A percentile compares a stretch with the other conserved stretches of the same genome.
Conservation (phyloP, 2,797 vertebrate genomes). For the Clarias pachynema region DNA sequence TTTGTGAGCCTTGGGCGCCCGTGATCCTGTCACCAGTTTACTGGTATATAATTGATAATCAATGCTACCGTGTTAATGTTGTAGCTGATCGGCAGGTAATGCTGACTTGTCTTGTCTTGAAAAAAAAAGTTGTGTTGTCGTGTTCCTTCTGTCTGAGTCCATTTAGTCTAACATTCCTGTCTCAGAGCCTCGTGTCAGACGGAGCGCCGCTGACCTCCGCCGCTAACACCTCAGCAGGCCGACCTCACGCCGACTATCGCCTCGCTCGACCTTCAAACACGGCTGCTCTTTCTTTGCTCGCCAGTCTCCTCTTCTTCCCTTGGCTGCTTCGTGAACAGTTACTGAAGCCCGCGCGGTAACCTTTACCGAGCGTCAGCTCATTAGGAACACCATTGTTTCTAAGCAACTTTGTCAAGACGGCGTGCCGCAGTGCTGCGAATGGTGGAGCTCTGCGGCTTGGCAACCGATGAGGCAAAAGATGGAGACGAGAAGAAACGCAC, state of each 20-base stretch:
- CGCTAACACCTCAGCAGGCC: slow-evolving; percentile 19
- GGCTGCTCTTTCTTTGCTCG: slow-evolving; percentile 18
- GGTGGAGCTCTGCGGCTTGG: slow-evolving; percentile 54
- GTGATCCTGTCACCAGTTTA: no score
- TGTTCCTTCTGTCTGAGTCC: not conserved
- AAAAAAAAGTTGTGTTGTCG: not conserved
- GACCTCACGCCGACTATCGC: not conserved
- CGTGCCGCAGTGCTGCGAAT: slow-evolving; percentile 20
- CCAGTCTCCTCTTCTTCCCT: slow-evolving; percentile 22
- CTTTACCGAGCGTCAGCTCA: slow-evolving; percentile 43
- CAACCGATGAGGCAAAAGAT: slow-evolving; percentile 54
- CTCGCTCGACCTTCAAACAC: slow-evolving; percentile 28
- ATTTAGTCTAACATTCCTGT: not conserved
- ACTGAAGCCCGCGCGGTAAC: slow-evolving; percentile 32
- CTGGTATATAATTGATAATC: no score
- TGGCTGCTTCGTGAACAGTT: slow-evolving; percentile 22
- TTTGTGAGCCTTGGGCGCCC: no score
- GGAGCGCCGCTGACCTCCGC: slow-evolving; percentile 22
- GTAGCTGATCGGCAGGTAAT: no score
- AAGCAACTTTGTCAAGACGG: slow-evolving; percentile 49
- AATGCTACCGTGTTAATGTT: no score
- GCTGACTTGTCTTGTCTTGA: not conserved
- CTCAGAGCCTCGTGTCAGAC: not conserved
- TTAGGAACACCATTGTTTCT: slow-evolving; percentile 54
- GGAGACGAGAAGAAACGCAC: slow-evolving; percentile 56